A percentile compares a stretch with the other conserved stretches of the same genome.
phyloP scores from a whole-genome alignment of 2,797 vertebrate genomes.

The Dryobates pubescens region DNA sequence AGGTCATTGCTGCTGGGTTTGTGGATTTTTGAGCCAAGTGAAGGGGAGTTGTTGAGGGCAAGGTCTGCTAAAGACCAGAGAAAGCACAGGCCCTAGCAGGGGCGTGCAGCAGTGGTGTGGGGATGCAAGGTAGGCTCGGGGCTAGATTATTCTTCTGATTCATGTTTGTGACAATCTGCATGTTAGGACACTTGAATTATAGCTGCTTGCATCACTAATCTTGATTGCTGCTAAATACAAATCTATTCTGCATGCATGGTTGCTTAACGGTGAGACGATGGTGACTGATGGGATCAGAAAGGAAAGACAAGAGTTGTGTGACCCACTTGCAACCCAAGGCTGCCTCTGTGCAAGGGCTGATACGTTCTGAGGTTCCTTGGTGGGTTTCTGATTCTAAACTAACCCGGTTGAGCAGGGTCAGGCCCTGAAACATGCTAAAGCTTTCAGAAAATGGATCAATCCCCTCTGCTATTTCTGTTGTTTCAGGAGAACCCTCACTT shows the following conservation, averaged over 20 bases:
- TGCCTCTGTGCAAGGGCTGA: background rate
- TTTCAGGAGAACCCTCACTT: conserved; percentile 55
- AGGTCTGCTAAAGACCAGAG: background rate
- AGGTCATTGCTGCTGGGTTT: background rate
- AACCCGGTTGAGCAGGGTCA: background rate
- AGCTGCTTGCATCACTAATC: background rate
- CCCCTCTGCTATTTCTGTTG: background rate
- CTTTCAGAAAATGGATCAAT: background rate
- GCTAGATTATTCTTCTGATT: background rate
- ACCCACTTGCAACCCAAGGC: background rate
- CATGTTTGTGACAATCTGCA: background rate
- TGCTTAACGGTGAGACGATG: background rate
- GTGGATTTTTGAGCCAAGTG: background rate
- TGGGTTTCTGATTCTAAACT: background rate
- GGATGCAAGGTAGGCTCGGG: background rate
- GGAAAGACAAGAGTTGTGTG: background rate
- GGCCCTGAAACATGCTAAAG: background rate
- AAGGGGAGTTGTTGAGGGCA: background rate
- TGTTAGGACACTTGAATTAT: background rate
- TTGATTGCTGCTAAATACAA: background rate
- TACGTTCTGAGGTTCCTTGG: background rate
- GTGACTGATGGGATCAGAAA: background rate
- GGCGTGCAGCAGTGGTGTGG: background rate
- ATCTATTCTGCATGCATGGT: background rate
- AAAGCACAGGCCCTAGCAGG: background rate